These are phyloP conservation scores for Ceratitis capitata DNA, from an alignment of 1,140 invertebrate genomes.

Conservation along the genomic window DNA sequence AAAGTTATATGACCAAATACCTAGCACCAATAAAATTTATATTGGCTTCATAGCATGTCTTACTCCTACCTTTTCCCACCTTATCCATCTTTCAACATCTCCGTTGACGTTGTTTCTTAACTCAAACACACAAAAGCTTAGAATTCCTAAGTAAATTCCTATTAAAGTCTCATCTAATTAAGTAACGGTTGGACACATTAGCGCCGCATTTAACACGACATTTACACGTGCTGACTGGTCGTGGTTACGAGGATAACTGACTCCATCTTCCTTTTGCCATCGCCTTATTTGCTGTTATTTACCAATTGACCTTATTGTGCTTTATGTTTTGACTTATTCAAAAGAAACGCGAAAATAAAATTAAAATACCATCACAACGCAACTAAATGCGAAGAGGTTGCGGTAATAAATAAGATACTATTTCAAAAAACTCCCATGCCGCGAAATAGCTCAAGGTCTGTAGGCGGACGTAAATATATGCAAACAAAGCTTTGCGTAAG, in stretches of 20 bases:
- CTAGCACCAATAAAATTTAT: not conserved
- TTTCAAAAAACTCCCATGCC: not conserved
- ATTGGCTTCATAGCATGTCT: not conserved
- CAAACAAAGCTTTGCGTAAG: not conserved
- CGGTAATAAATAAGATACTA: constrained; percentile 20
- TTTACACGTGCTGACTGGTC: not conserved
- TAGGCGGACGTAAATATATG: not conserved
- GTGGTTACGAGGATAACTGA: too few relatives aligned
- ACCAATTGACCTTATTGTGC: not conserved
- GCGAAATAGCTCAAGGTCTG: too few relatives aligned
- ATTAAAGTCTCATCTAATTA: constrained; percentile 23
- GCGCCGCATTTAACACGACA: not conserved
- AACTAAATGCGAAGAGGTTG: not conserved
- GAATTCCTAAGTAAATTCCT: too few relatives aligned
- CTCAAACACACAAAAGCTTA: too few relatives aligned
- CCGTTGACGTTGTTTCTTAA: too few relatives aligned
- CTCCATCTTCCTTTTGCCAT: too few relatives aligned
- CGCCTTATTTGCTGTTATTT: not conserved
- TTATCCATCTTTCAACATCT: too few relatives aligned
- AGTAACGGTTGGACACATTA: not conserved
- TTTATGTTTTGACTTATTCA: not conserved
- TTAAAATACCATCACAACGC: not conserved
- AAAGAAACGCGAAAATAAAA: constrained; percentile 12
- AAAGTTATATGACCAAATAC: not conserved
- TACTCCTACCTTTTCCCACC: too few relatives aligned